These are phyloP conservation scores for Trissolcus basalis DNA, from an alignment of 1,140 invertebrate species.

Conservation along the genomic window DNA sequence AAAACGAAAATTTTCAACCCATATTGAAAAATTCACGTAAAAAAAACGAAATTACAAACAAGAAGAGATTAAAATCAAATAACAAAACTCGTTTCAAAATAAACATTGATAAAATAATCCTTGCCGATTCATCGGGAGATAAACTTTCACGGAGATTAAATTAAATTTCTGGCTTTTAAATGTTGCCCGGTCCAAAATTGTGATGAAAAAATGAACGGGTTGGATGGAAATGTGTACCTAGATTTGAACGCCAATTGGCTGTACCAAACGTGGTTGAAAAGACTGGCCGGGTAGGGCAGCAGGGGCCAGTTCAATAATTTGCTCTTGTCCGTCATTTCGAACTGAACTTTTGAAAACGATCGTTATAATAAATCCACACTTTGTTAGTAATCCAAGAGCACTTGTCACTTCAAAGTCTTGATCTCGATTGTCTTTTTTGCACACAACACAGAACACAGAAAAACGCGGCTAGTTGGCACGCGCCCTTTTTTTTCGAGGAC, in stretches of 20 bases:
- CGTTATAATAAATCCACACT: conserved; percentile 8
- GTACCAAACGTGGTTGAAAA: conserved; percentile 73
- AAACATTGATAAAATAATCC: too few relatives aligned
- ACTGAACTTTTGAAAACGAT: conserved; percentile 2
- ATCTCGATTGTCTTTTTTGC: background rate
- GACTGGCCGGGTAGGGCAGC: conserved; percentile 69
- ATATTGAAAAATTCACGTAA: too few relatives aligned
- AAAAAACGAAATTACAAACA: too few relatives aligned
- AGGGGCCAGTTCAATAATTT: conserved; percentile 71
- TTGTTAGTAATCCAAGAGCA: conserved; percentile 21
- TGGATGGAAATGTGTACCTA: conserved; percentile 61
- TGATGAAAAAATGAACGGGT: too few relatives aligned
- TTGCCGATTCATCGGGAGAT: too few relatives aligned
- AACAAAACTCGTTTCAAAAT: too few relatives aligned
- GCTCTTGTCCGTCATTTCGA: conserved; percentile 73
- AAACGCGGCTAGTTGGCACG: background rate
- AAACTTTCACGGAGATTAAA: too few relatives aligned
- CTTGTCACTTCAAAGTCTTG: background rate
- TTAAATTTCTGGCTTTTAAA: too few relatives aligned
- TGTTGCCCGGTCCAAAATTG: too few relatives aligned
- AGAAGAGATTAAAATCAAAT: too few relatives aligned
- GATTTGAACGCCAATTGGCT: conserved; percentile 70
- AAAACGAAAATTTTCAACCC: too few relatives aligned
- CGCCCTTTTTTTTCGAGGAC: conserved; percentile 31
- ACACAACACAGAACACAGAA: conserved; percentile 16